Evolutionary conservation across 2,888 invertebrate genomes (phyloP).

Genomic region (Agrochola litura): DNA sequence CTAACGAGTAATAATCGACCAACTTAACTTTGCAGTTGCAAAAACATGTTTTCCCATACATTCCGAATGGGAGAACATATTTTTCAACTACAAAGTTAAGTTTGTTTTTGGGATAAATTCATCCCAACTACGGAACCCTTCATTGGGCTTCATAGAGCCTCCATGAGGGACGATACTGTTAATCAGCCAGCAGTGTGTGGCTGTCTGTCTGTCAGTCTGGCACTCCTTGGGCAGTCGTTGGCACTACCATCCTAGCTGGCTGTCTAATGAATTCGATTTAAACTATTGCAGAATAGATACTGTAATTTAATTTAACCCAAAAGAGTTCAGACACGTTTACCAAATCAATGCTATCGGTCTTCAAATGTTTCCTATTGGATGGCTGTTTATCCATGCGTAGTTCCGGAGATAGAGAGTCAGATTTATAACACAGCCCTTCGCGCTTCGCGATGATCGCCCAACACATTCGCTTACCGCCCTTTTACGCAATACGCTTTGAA

Average conservation of each 20-base stretch:
- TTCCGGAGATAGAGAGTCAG: slow-evolving; percentile 45
- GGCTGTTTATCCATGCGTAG: slow-evolving; percentile 40
- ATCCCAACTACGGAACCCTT: too few species aligned
- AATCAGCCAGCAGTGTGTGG: too few species aligned
- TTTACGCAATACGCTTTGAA: neutral
- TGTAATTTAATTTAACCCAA: neutral
- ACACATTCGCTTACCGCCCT: slow-evolving; percentile 10
- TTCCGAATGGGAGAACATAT: too few species aligned
- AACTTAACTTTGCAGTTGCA: too few species aligned
- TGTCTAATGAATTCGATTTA: neutral
- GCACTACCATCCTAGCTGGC: neutral
- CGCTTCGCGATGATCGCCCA: neutral
- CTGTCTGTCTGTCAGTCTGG: neutral
- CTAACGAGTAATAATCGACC: too few species aligned
- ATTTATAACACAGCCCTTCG: slow-evolving; percentile 24
- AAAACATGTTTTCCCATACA: too few species aligned
- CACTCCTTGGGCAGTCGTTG: neutral
- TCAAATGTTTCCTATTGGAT: slow-evolving; percentile 47
- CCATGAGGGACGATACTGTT: neutral
- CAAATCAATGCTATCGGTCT: slow-evolving; percentile 35
- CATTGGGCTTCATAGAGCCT: too few species aligned
- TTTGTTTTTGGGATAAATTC: too few species aligned
- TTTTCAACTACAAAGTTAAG: too few species aligned
- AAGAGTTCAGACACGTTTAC: slow-evolving; percentile 16
- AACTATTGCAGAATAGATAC: neutral